phyloP scores from a whole-genome alignment of 2,797 vertebrate species.

The Tiaroga cobitis region DNA sequence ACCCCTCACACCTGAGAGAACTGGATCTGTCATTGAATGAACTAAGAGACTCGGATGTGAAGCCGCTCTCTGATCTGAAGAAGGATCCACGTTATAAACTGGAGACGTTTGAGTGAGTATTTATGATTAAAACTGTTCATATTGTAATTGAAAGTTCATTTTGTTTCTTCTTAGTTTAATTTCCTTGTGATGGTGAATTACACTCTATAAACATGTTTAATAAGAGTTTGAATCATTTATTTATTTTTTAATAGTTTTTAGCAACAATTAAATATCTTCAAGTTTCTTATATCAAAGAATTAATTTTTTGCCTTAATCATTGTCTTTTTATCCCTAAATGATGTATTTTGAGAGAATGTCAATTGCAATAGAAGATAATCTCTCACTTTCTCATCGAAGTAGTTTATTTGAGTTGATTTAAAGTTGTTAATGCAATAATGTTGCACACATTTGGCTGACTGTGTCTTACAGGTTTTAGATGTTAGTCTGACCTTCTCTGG shows the following conservation, averaged over 20 bases:
- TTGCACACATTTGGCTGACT: background rate
- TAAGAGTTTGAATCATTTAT: background rate
- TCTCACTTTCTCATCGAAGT: background rate
- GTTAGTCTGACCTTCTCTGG: background rate
- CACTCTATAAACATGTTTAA: background rate
- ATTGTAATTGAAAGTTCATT: no score
- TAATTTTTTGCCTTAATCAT: background rate
- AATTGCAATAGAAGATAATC: background rate
- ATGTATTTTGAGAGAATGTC: background rate
- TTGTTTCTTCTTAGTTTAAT: background rate
- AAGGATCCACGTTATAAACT: background rate
- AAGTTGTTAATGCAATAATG: no score
- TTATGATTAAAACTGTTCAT: background rate
- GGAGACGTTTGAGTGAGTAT: rapidly evolving
- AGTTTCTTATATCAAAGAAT: background rate
- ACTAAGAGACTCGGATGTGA: rapidly evolving
- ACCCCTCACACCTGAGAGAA: background rate
- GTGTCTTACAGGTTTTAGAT: background rate
- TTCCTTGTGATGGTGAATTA: background rate
- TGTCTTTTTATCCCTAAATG: background rate
- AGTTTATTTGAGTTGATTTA: no score
- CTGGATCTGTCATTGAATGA: background rate
- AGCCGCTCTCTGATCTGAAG: background rate
- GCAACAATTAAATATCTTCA: background rate
- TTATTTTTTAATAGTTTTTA: background rate